These are phyloP conservation scores for Agrypnia vestita DNA, from an alignment of 1,140 invertebrate genomes.

Conservation along the genomic window DNA sequence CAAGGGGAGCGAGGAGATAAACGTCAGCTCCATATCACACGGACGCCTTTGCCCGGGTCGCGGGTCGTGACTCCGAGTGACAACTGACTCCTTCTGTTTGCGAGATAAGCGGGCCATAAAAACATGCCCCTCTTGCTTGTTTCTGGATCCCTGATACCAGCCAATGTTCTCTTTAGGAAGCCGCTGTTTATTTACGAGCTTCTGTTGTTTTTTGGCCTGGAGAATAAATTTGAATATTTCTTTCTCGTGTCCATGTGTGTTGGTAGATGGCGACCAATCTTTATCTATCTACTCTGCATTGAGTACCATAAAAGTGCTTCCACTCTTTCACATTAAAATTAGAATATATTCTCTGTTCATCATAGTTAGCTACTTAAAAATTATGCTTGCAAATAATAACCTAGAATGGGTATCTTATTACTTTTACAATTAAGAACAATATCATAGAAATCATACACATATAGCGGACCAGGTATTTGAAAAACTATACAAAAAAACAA, in stretches of 20 bases:
- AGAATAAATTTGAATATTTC: conserved; percentile 51
- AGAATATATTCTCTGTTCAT: too few relatives aligned
- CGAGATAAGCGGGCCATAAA: conserved; percentile 60
- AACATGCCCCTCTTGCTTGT: conserved; percentile 50
- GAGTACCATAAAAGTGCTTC: too few relatives aligned
- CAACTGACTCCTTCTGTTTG: conserved; percentile 60
- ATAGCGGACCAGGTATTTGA: too few relatives aligned
- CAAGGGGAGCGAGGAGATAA: conserved; percentile 38
- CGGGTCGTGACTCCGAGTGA: conserved; percentile 61
- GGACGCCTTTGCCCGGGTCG: conserved; percentile 50
- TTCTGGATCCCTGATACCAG: conserved; percentile 48
- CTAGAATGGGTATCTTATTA: too few relatives aligned
- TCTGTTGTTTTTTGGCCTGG: conserved; percentile 23
- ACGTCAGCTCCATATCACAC: conserved; percentile 49
- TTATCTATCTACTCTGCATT: conserved; percentile 20
- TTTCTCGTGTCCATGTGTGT: conserved; percentile 6
- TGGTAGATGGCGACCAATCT: conserved; percentile 18
- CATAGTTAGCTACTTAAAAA: too few relatives aligned
- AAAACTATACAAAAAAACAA: too few relatives aligned
- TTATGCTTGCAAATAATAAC: too few relatives aligned
- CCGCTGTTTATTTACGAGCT: conserved; percentile 53
- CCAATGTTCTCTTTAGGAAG: conserved; percentile 48
- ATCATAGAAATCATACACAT: too few relatives aligned
- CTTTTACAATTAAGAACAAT: too few relatives aligned
- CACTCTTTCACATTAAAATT: too few relatives aligned